A percentile compares a stretch with the other conserved stretches of the same genome.
phyloP scores from a whole-genome alignment of 2,113 vertebrate species.

The Echinops telfairi region DNA sequence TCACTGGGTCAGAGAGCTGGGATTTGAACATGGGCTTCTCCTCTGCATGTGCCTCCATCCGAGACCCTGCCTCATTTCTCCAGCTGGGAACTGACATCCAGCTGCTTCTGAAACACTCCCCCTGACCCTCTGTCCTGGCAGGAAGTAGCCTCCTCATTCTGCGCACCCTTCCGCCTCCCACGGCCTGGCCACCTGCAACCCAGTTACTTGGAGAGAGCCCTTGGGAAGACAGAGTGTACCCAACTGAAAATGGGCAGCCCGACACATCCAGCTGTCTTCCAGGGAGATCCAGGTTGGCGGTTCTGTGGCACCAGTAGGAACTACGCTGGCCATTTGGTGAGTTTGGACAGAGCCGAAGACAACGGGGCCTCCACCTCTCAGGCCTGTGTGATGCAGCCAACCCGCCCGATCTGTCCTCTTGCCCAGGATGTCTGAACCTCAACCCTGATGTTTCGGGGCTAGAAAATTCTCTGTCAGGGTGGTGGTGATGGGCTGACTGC shows the following conservation, averaged over 20 bases:
- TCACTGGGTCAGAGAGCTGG: background rate
- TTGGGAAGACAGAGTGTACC: background rate
- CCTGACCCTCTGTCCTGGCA: fast-evolving
- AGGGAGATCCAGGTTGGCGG: background rate
- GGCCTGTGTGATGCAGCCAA: background rate
- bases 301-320: background rate
- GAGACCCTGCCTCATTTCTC: no score
- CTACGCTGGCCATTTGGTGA: background rate
- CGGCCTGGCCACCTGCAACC: background rate
- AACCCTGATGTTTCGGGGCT: background rate
- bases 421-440: background rate
- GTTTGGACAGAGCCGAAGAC: background rate
- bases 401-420: background rate
- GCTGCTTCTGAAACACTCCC: background rate
- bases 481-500: background rate
- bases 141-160: background rate
- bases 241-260: fast-evolving
- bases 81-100: background rate
- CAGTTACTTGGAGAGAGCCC: background rate
- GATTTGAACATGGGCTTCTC: background rate
- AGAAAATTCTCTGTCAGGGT: no score
- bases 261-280: background rate
- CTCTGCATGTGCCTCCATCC: background rate
- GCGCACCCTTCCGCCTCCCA: background rate
- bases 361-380: background rate